These are phyloP conservation scores for Plectrocnemia conspersa DNA, from an alignment of 1,140 invertebrate genomes.

Conservation along the genomic window DNA sequence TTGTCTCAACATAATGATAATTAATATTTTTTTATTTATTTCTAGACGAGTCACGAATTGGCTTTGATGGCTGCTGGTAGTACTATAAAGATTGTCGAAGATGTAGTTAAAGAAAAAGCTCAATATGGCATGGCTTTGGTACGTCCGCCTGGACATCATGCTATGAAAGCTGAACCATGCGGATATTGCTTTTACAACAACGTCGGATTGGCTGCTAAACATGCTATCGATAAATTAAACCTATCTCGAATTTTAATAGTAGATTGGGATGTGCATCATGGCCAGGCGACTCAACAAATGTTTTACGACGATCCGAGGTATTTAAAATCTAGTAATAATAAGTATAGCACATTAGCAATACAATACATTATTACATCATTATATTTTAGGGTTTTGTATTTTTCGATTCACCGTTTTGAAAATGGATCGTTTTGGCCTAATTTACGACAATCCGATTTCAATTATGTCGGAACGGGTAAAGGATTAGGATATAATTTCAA, in stretches of 20 bases:
- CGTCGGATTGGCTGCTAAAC: constrained; percentile 84
- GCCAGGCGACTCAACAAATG: constrained; percentile 90
- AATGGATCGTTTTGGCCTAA: constrained; percentile 92
- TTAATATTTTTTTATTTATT: constrained; percentile 24
- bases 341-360: background rate
- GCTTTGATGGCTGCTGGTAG: constrained; percentile 74
- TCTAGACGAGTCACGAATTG: constrained; percentile 73
- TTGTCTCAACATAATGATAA: constrained; percentile 11
- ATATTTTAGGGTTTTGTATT: constrained; percentile 81
- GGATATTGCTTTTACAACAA: constrained; percentile 98
- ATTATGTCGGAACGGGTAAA: constrained; percentile 68
- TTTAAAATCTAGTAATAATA: constrained; percentile 12
- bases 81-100: constrained; percentile 73
- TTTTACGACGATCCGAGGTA: constrained; percentile 91
- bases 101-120: constrained; percentile 62
- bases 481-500: constrained; percentile 90
- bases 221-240: constrained; percentile 62
- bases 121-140: constrained; percentile 81
- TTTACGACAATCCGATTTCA: constrained; percentile 80
- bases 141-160: constrained; percentile 96
- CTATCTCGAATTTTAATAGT: constrained; percentile 79
- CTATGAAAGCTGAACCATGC: constrained; percentile 80
- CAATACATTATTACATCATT: constrained; percentile 19
- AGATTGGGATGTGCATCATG: constrained; percentile 97
- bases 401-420: constrained; percentile 96